Evolutionary conservation across 2,113 vertebrate species (phyloP), one percentile per base, ranked within the genome.

Genomic region (Scolopax mira): DNA sequence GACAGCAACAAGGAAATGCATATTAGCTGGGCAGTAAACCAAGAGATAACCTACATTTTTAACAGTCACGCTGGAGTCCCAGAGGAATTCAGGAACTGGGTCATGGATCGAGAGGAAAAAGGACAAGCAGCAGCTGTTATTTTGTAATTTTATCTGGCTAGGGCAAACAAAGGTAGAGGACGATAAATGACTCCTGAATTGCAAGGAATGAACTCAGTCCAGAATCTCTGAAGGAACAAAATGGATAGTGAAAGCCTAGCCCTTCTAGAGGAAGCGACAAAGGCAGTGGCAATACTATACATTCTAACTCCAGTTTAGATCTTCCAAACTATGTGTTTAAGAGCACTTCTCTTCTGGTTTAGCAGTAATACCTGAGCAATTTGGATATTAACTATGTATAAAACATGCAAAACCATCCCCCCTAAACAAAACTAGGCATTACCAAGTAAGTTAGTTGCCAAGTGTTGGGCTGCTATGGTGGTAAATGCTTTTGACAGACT

Each of bases 41-140:
- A 85, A 95, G 66, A 93, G 78, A 86, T 82, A 96, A 85, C 85
- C 94, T 91, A 79, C 55, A 71, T 86, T 95, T 94, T 94, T 84
- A 93, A 94, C 37, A 91, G 89, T 51, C 54, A 91, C 71, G 78
- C 62, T 23, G 67, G 31, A 85, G 37, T 80, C 93, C 52, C 94
- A 85, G 67, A 80, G 90, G 90, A 96, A 90, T 91, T 95, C 75
- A 91, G 85, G 90, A 95, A 97, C 80, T 96, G 44, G 80, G 93
- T 90, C 94, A 96, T 69, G 80, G 91, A 94, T 88, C 1, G 0
- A 95, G 86, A 92, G 82, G 82, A 91, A 96, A 83, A 90, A 83
- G 64, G 75, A 97, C 17, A 79, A 73, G 55, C 42, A 93, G 90
- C 85, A 85, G 93, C 85, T 93, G 90, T 79, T 92, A 93, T 60